Base-by-base conservation (phyloP, 35 echinoderm and acorn worm species). In the Eucidaris tribuloides region DNA sequence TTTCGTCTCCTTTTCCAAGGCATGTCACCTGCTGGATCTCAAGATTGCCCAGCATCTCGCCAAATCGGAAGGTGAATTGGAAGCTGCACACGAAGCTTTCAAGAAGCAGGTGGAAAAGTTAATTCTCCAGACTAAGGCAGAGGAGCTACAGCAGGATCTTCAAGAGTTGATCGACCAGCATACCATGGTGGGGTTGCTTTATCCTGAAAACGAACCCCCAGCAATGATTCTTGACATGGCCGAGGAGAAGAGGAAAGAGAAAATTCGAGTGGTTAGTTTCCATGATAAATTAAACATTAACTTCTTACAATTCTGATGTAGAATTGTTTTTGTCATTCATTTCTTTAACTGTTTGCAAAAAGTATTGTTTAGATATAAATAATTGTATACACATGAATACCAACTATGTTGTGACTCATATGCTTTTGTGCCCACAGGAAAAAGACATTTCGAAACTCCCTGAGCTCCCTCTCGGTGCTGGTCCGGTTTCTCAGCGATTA, bases 351-450 rank as follows among this genome's bases (percentile, higher is more conserved):
- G 9, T 52, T 52, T 11, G n/a, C n/a, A n/a, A n/a, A n/a, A n/a
- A n/a, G n/a, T n/a, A 52, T 52, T 9, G 48, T 52, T 52, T 52
- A 52, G n/a, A 11, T 9, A 52, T n/a, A 11, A 52, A 52, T 52
- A 52, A 52, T 52, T 52, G 48, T n/a, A 52, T n/a, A 52, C 48
- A 52, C 48, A 52, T 52, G 48, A 11, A 11, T 52, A 52, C 48
- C 48, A 52, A 11, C 48, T 52, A 11, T 52, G 48, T 52, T 11
- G 48, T 52, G n/a, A 52, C 48, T 52, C 48, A 52, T n/a, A 52
- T 52, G n/a, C n/a, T n/a, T n/a, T n/a, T n/a, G n/a, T 52, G 48
- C 48, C n/a, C 13, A 74, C 66, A 74, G 66, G 66, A 43, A 74
- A 74, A 74, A 42, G 37, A 74, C 9, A 74, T 43, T n/a, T 74